Evolutionary conservation across 2,113 vertebrate genomes (phyloP), one percentile per base, ranked within the genome.

Genomic region (Leiothrix lutea): DNA sequence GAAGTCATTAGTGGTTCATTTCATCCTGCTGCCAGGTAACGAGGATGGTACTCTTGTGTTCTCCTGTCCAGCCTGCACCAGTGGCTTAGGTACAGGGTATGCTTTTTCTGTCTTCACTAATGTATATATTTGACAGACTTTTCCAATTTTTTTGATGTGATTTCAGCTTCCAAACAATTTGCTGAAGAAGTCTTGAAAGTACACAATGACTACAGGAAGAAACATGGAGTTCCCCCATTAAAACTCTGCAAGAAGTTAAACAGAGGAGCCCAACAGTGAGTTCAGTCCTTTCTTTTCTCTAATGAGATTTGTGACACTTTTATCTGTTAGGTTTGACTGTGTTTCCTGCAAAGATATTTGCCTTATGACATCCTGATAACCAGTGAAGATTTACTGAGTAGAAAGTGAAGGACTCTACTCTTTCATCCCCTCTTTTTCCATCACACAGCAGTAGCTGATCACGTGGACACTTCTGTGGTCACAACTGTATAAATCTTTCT

Each of bases 91-190:
- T 85, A 25, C 16, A 73, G 42, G 6, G 1, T 64, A 33, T 91
- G 71, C 14, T 73, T 94, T 70, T 88, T 66, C 36, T 80, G 31
- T 65, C 51, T 88, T 80, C 58, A 44, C 16, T 78, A 22, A 64
- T 78, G 26, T 67, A 36, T 90, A 24, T 75, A 47, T 85, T 80
- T 80, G 67, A 95, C 89, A 83, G 80, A 50, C 47, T 18, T 10
- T 50, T 91, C 75, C 40, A 25, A 4, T 50, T 87, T 95, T 93
- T 94, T 94, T 72, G 4, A 82, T 95, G 29, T 92, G 47, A 21
- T 95, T 97, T 93, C 97, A 99, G 99, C 98, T 97, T 99, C 99
- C 62, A 99, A 98, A 93, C 98, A 99, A 97, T 99, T 99, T 97
- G 96, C 98, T 72, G 98, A 98, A 36, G 99, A 99, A 94, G 97